These are phyloP conservation scores for Arrhamphus sclerolepis DNA, from an alignment of 2,797 vertebrate genomes.

Conservation along the genomic window DNA sequence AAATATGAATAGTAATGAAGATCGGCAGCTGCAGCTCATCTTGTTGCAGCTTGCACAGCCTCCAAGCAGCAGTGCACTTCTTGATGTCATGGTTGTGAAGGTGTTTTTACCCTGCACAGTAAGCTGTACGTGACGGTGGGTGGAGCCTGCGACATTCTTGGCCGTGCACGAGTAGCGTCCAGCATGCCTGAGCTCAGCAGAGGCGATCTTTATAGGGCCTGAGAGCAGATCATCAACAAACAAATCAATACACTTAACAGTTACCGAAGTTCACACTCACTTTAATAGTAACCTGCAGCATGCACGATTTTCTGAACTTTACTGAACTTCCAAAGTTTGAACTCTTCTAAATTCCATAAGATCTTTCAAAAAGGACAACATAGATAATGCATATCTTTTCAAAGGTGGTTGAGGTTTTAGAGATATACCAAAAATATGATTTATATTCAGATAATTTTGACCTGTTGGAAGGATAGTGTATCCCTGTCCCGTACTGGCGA, in stretches of 20 bases:
- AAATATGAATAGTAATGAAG: no score
- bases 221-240: slow-evolving; percentile 4
- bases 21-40: no score
- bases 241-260: background rate
- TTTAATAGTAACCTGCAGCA: background rate
- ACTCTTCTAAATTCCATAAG: no score
- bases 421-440: background rate
- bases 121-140: slow-evolving; percentile 87
- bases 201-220: slow-evolving; percentile 89
- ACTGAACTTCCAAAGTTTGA: background rate
- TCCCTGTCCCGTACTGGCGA: slow-evolving; percentile 81
- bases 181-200: slow-evolving; percentile 84
- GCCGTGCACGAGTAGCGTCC: slow-evolving; percentile 90
- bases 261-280: background rate
- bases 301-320: background rate
- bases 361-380: no score
- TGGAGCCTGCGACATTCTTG: slow-evolving; percentile 88
- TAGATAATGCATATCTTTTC: no score
- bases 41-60: background rate
- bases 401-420: no score
- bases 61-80: background rate
- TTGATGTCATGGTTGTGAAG: background rate
- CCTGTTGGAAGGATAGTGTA: slow-evolving; percentile 90
- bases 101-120: slow-evolving; percentile 87
- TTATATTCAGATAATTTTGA: slow-evolving; percentile 52